A percentile compares a stretch with the other conserved stretches of the same genome.
Evolutionary conservation across 2,113 vertebrate genomes (phyloP).

Genomic region (Caracal caracal): DNA sequence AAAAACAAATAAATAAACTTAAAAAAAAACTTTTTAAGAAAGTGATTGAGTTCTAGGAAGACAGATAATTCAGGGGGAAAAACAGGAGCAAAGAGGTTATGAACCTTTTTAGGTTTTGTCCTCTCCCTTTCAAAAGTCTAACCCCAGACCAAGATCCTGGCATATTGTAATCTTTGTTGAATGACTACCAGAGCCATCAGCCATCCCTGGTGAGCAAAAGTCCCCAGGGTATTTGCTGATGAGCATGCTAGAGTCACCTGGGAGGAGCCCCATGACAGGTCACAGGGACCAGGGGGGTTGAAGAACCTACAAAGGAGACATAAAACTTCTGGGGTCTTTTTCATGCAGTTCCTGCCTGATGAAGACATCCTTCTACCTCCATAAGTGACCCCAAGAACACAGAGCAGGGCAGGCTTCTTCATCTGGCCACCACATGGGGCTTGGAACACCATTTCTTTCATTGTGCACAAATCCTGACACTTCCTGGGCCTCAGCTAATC

Average conservation of each 20-base stretch:
- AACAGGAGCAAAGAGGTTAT: not conserved
- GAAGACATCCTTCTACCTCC: not conserved
- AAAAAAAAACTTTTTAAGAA: not conserved
- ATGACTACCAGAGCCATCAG: not conserved
- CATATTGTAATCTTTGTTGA: not conserved
- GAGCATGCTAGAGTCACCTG: not conserved
- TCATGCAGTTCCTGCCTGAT: not conserved
- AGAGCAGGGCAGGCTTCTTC: not conserved
- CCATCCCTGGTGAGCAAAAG: not conserved
- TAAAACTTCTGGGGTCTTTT: not conserved
- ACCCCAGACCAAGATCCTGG: not conserved
- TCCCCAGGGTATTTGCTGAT: not conserved
- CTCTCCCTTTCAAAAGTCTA: not conserved
- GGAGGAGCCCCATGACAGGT: not conserved
- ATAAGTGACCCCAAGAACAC: not conserved
- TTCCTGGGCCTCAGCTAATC: not conserved
- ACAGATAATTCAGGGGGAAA: slow-evolving; percentile 20
- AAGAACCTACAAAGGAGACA: not conserved
- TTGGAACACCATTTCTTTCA: not conserved
- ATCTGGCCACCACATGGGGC: not conserved
- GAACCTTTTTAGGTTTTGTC: not conserved
- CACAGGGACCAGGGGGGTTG: not conserved
- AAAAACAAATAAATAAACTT: not conserved
- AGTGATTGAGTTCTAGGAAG: not conserved
- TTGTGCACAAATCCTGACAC: not conserved